These are phyloP conservation scores for Sebastes elongatus DNA, from an alignment of 2,797 vertebrate species.

Conservation along the genomic window DNA sequence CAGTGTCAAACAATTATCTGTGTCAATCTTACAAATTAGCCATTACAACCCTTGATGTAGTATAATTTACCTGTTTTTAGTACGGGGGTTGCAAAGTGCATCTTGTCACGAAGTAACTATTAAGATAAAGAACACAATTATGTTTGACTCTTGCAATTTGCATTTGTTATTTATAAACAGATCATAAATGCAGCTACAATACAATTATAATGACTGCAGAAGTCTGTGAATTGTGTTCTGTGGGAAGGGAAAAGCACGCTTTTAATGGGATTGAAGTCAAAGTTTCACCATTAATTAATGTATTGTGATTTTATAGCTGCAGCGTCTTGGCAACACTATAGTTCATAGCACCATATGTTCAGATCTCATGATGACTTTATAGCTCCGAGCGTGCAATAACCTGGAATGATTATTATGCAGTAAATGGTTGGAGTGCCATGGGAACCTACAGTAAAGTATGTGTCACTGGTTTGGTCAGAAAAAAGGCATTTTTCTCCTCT, in stretches of 20 bases:
- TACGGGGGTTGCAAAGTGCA: slow-evolving; percentile 18
- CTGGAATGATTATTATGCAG: slow-evolving; percentile 26
- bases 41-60: slow-evolving; percentile 17
- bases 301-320: slow-evolving; percentile 39
- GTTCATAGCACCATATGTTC: slow-evolving; percentile 53
- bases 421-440: slow-evolving; percentile 23
- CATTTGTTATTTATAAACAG: slow-evolving; percentile 56
- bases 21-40: slow-evolving; percentile 28
- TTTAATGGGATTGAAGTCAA: slow-evolving; percentile 63
- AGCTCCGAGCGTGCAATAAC: slow-evolving; percentile 36
- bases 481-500: slow-evolving; percentile 1
- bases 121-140: slow-evolving; percentile 50
- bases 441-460: background rate
- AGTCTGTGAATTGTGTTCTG: slow-evolving; percentile 52
- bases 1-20: slow-evolving; percentile 25
- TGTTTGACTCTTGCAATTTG: slow-evolving; percentile 49
- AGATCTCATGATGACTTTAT: slow-evolving; percentile 49
- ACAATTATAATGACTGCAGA: slow-evolving; percentile 59
- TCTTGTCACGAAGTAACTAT: slow-evolving; percentile 38
- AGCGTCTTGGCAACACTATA: slow-evolving; percentile 5
- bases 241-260: slow-evolving; percentile 16
- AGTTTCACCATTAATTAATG: slow-evolving; percentile 57
- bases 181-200: slow-evolving; percentile 60
- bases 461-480: background rate
- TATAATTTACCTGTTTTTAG: background rate